These are phyloP conservation scores for Eumeta japonica DNA, from an alignment of 1,140 invertebrate species.

Conservation along the genomic window DNA sequence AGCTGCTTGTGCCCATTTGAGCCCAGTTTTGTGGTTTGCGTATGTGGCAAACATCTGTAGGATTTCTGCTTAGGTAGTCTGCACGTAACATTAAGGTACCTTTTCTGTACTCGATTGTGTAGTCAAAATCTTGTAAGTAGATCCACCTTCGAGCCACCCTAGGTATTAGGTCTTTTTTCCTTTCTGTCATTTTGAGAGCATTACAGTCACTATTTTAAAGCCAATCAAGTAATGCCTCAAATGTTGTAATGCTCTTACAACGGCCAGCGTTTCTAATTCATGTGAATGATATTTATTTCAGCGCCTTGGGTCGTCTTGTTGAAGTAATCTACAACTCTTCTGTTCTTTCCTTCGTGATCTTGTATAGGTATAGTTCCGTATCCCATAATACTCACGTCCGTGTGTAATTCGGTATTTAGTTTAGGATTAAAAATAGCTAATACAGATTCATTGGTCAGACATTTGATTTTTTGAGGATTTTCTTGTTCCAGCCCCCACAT, in stretches of 20 bases:
- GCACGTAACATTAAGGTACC: slow-evolving; percentile 19
- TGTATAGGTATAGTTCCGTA: slow-evolving; percentile 21
- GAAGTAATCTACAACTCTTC: slow-evolving; percentile 24
- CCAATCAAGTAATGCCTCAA: slow-evolving; percentile 31
- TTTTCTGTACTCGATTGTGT: slow-evolving; percentile 32
- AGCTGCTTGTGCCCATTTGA: slow-evolving; percentile 9
- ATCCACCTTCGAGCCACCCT: slow-evolving; percentile 29
- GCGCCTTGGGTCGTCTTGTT: slow-evolving; percentile 18
- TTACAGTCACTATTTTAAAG: slow-evolving; percentile 40
- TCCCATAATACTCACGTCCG: slow-evolving; percentile 22
- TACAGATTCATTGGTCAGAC: slow-evolving; percentile 9
- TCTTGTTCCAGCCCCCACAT: slow-evolving; percentile 3
- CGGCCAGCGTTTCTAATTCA: slow-evolving; percentile 25
- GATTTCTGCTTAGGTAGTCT: slow-evolving; percentile 25
- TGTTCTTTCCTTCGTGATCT: slow-evolving; percentile 8
- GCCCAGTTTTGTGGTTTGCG: slow-evolving; percentile 3
- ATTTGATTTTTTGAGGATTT: background rate
- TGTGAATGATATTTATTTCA: slow-evolving; percentile 25
- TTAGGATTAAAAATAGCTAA: slow-evolving; percentile 16
- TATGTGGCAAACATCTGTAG: no score
- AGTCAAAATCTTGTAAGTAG: slow-evolving; percentile 29
- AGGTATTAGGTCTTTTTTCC: slow-evolving; percentile 27
- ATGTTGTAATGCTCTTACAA: slow-evolving; percentile 22
- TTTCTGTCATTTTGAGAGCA: slow-evolving; percentile 21
- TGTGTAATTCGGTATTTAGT: slow-evolving; percentile 21